Evolutionary conservation across 1,140 invertebrate genomes (phyloP), one percentile per base, ranked within the genome.

Genomic region (Ruditapes philippinarum): DNA sequence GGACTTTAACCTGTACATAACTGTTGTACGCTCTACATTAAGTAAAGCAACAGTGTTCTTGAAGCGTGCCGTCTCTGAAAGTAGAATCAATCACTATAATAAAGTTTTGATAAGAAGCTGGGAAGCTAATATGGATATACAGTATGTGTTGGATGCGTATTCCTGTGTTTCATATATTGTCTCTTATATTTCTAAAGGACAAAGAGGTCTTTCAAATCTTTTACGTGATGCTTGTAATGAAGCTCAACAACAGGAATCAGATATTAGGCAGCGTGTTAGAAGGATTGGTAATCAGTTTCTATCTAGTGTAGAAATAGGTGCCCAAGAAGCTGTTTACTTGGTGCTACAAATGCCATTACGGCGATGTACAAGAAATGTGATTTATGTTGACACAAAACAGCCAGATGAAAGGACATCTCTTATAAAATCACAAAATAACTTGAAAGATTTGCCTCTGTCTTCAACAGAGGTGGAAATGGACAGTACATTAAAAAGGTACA

Each of bases 11-110:
- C 1, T 9, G 2, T 79, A 51, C 25, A n/a, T 79, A 2, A 14
- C 4, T 17, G 11, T 25, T 9, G 25, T 70, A 31, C 65, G 38
- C 45, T 22, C 73, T 9, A 79, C 74, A 31, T 4, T 45, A 22
- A 79, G 28, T 12, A 78, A 38, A 45, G 62, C 54, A 49, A 28
- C 33, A 25, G 68, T 80, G 11, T n/a, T 80, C 42, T 40, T 80
- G 25, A 74, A 68, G 38, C 25, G 57, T 1, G 22, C 14, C 38
- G 25, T 73, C 31, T 60, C 38, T 42, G 86, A 91, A 83, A 91
- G 62, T 49, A 73, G 89, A 62, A 54, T 87, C 36, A 90, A 90
- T 36, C 65, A 33, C 79, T 88, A 90, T 65, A 91, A 62, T 33
- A 40, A 54, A 60, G 65, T 65, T 42, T 51, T 88, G 28, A 22